phyloP scores from a whole-genome alignment of 2,113 vertebrate genomes.

The Elephantulus edwardii region DNA sequence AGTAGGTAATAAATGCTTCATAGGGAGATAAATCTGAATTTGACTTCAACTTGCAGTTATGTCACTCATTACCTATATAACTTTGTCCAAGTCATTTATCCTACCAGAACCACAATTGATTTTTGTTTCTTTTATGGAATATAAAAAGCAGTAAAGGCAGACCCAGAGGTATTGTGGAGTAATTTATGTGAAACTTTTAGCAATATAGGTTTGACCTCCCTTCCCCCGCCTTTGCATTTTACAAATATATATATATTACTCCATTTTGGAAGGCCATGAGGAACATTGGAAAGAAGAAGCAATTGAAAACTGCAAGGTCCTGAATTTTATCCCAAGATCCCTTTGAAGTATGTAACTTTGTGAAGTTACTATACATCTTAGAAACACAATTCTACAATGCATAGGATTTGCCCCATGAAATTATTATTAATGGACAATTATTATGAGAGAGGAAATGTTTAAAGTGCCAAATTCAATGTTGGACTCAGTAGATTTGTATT shows the following conservation, averaged over 20 bases:
- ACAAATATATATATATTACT: not conserved
- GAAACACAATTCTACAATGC: not conserved
- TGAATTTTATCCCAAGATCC: not conserved
- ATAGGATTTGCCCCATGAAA: not conserved
- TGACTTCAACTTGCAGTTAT: slow-evolving; percentile 23
- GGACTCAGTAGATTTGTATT: not conserved
- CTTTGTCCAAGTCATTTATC: not conserved
- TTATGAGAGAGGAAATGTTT: not conserved
- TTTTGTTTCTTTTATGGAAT: not conserved
- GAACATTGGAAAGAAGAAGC: not conserved
- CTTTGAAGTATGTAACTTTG: not conserved
- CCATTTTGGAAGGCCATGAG: not conserved
- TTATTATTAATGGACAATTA: not conserved
- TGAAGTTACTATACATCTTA: not conserved
- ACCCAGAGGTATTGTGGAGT: not conserved
- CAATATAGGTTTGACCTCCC: not conserved
- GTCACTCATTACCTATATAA: not conserved
- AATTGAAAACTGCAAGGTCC: not conserved
- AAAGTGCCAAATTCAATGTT: not conserved
- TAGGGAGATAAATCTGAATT: not conserved
- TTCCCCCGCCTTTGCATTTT: not conserved
- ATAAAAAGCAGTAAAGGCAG: not conserved
- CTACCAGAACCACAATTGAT: not conserved
- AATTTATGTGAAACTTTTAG: not conserved
- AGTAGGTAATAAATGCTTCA: not conserved